Percentiles rank a stretch among this genome's conserved stretches.
phyloP scores from a whole-genome alignment of 2,888 invertebrate genomes.

The Ptycholaimellus sp. region DNA sequence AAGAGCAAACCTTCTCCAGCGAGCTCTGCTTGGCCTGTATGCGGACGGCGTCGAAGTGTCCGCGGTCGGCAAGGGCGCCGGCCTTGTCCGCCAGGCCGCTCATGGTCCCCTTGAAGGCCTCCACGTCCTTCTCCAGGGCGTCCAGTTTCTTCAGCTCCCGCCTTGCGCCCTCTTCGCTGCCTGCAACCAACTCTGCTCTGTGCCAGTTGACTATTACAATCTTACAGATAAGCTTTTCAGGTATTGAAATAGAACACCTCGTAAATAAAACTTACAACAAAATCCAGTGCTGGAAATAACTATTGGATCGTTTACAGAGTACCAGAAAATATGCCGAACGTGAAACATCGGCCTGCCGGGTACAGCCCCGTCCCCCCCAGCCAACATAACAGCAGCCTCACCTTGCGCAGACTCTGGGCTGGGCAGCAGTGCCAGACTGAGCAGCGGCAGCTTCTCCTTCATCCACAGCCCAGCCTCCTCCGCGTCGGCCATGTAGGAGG shows the following conservation, averaged over 20 bases:
- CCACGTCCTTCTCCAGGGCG: slow-evolving; percentile 5
- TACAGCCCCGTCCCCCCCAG: not conserved
- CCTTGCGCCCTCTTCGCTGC: slow-evolving; percentile 66
- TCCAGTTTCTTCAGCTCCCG: slow-evolving; percentile 56
- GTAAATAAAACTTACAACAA: too few species aligned
- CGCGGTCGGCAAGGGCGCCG: slow-evolving; percentile 41
- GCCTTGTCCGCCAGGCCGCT: slow-evolving; percentile 31
- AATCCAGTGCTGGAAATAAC: too few species aligned
- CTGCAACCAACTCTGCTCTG: too few species aligned
- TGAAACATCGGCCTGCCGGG: not conserved
- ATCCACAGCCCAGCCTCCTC: slow-evolving; percentile 71
- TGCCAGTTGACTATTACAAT: too few species aligned
- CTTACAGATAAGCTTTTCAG: too few species aligned
- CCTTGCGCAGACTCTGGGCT: too few species aligned
- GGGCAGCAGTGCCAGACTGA: slow-evolving; percentile 43
- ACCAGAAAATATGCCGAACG: too few species aligned
- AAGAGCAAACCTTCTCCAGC: too few species aligned
- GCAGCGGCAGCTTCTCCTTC: slow-evolving; percentile 49
- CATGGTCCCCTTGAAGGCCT: slow-evolving; percentile 1
- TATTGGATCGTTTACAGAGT: too few species aligned
- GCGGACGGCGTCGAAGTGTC: slow-evolving; percentile 58
- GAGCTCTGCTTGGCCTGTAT: too few species aligned
- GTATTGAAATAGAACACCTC: too few species aligned
- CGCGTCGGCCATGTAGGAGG: slow-evolving; percentile 57
- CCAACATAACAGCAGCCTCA: not conserved